Base-by-base conservation (phyloP, 1,140 invertebrate species). In the Papilio polytes region DNA sequence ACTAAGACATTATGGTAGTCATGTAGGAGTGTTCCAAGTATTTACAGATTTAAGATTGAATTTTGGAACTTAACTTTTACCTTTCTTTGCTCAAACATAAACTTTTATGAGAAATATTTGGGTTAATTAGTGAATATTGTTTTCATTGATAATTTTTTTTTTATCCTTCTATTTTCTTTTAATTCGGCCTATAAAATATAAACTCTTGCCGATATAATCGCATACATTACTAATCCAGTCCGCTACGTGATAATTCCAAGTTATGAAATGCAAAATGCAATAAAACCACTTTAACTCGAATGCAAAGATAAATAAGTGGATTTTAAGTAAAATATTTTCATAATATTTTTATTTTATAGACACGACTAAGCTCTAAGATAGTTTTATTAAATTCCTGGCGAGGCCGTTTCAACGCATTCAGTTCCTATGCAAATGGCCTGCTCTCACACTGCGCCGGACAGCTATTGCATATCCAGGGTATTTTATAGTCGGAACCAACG, bases 311-410 rank as follows among this genome's bases (percentile, higher is more conserved):
- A 70, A 66, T 76, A 84, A 51, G 74, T 20, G 80, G 41, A 72
- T 51, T 78, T 84, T 76, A 78, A 51, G 53, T 74, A 59, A 77
- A 79, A 77, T 81, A 83, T 81, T 82, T 82, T 81, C 83, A 78
- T 82, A 82, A 85, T 87, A 84, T 82, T 84, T 86, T 86, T 88
- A 82, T 88, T 86, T 87, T 87, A 86, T 89, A 90, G 90, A 92
- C 88, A 88, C 87, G 84, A 87, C 82, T 81, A 83, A 66, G 82
- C 72, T 83, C 83, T 89, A 85, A 92, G 90, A 94, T 94, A 91
- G 91, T 94, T 94, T 93, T 94, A 94, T 93, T 94, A 94, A 94
- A 94, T 93, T 93, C 92, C 91, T 66, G 70, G 74, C 83, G 88
- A 90, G 92, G 89, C 91, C 85, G 89, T 91, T 91, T 89, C 81